Percentiles rank a stretch among this genome's conserved stretches.
phyloP scores from a whole-genome alignment of 1,140 invertebrate genomes.

The Bradysia coprophila region DNA sequence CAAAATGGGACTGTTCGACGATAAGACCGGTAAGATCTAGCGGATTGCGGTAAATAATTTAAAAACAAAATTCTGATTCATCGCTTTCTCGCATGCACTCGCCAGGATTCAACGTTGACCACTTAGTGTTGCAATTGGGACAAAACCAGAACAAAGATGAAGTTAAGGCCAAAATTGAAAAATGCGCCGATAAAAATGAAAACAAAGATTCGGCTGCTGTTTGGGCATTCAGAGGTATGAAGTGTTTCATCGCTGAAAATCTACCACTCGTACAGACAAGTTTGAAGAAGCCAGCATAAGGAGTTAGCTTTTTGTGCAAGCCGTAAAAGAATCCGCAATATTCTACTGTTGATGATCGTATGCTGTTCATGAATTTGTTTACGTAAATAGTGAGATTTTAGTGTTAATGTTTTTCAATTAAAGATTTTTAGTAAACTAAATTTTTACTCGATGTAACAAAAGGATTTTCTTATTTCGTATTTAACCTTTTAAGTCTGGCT shows the following conservation, averaged over 20 bases:
- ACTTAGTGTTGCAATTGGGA: conserved; percentile 14
- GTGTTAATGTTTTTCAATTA: not conserved
- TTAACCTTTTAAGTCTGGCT: no score
- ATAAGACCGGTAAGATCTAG: conserved; percentile 16
- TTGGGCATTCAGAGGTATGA: conserved; percentile 22
- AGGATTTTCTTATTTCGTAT: not conserved
- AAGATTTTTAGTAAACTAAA: not conserved
- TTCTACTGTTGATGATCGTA: not conserved
- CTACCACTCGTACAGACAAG: conserved; percentile 19
- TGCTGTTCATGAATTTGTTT: not conserved
- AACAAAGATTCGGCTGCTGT: conserved; percentile 14
- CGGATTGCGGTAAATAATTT: conserved; percentile 20
- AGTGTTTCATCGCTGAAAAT: conserved; percentile 22
- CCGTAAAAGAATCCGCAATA: not conserved
- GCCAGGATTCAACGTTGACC: conserved; percentile 2
- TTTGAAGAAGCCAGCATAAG: conserved; percentile 8
- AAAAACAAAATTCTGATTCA: no score
- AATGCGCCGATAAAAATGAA: conserved; percentile 22
- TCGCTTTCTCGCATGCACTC: no score
- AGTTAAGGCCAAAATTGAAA: conserved; percentile 14
- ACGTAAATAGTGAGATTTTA: not conserved
- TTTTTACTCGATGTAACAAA: not conserved
- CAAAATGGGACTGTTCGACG: conserved; percentile 20
- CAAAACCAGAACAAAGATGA: conserved; percentile 11
- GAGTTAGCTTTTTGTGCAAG: not conserved